These are phyloP conservation scores for Aporophyla lueneburgensis DNA, from an alignment of 2,888 invertebrate genomes.

Conservation along the genomic window DNA sequence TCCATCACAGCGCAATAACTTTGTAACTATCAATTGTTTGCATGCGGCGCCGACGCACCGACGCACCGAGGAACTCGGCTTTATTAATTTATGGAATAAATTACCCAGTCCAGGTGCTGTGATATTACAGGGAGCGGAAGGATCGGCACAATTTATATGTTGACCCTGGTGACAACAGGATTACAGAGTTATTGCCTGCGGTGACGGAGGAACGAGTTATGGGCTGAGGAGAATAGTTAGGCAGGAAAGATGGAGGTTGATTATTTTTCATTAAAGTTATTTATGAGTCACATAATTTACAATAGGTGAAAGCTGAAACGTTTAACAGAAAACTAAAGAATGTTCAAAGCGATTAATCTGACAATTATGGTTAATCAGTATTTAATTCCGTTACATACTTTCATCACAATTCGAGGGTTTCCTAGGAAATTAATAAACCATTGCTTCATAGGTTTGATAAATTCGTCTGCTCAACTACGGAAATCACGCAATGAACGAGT, in stretches of 20 bases:
- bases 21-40: slow-evolving; percentile 58
- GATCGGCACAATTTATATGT: slow-evolving; percentile 61
- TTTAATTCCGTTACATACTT: not conserved
- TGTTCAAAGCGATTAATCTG: not conserved
- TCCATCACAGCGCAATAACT: slow-evolving; percentile 47
- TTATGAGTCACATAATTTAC: not conserved
- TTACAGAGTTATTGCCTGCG: slow-evolving; percentile 57
- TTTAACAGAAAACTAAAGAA: not conserved
- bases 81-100: slow-evolving; percentile 69
- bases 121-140: slow-evolving; percentile 52
- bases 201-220: slow-evolving; percentile 44
- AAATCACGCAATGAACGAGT: not conserved
- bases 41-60: slow-evolving; percentile 52
- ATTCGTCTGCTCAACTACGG: not conserved
- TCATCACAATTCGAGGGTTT: not conserved
- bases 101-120: slow-evolving; percentile 62
- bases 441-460: not conserved
- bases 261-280: slow-evolving; percentile 21
- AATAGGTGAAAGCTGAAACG: not conserved
- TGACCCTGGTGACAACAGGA: slow-evolving; percentile 54
- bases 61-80: slow-evolving; percentile 33
- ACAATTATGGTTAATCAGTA: not conserved
- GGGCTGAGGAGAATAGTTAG: slow-evolving; percentile 9
- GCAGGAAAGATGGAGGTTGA: slow-evolving; percentile 14
- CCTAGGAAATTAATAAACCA: not conserved